Evolutionary conservation across 1,140 invertebrate genomes (phyloP).

Genomic region (Zelostemma sp.): DNA sequence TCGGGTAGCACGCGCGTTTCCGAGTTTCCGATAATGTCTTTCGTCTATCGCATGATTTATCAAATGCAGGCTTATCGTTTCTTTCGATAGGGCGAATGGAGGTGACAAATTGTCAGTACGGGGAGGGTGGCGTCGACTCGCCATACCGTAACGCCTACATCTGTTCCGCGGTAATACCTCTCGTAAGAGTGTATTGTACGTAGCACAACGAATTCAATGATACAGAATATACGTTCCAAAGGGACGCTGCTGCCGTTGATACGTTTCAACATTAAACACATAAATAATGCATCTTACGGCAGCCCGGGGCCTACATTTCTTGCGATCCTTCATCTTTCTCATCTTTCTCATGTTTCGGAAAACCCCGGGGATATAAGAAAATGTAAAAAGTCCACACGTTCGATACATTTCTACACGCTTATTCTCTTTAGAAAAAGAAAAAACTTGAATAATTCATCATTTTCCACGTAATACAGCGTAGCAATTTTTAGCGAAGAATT

Average conservation of each 20-base stretch:
- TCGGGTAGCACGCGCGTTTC: slow-evolving; percentile 25
- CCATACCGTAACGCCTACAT: slow-evolving; percentile 55
- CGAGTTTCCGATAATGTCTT: slow-evolving; percentile 57
- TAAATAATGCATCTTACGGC: slow-evolving; percentile 32
- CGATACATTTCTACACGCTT: too few relatives aligned
- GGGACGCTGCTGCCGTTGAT: slow-evolving; percentile 18
- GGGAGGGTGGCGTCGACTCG: slow-evolving; percentile 54
- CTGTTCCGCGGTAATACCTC: slow-evolving; percentile 57
- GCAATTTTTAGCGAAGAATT: too few relatives aligned
- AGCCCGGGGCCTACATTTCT: too few relatives aligned
- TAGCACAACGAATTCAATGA: neutral
- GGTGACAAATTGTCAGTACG: slow-evolving; percentile 61
- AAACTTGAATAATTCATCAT: neutral
- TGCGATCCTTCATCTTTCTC: slow-evolving; percentile 11
- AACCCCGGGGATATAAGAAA: neutral
- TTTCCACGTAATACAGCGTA: too few relatives aligned
- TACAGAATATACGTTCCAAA: neutral
- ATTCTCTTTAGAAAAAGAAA: neutral
- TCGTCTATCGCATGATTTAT: slow-evolving; percentile 64
- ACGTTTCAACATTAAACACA: slow-evolving; percentile 16
- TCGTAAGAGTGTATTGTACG: slow-evolving; percentile 3
- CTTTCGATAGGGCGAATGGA: slow-evolving; percentile 48
- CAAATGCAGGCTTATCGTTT: slow-evolving; percentile 58
- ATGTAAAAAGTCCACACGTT: slow-evolving; percentile 4
- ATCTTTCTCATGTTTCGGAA: too few relatives aligned